Percentiles rank a stretch among this genome's conserved stretches.
Conservation (phyloP, 2,888 invertebrate species). For the Heliconius charithonia region DNA sequence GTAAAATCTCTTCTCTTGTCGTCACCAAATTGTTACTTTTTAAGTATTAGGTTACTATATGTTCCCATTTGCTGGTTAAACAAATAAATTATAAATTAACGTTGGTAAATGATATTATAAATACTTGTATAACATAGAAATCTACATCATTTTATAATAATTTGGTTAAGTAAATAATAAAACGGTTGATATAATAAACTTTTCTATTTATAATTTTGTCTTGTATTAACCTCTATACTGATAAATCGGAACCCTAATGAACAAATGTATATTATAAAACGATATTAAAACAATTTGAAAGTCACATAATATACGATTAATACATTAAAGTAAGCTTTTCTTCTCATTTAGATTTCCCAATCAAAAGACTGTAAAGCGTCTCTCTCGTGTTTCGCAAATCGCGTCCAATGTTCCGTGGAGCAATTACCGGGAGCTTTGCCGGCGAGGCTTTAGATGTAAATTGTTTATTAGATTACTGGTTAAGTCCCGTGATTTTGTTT, state of each 20-base stretch:
- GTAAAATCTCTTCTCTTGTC: too few species aligned
- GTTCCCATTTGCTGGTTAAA: too few species aligned
- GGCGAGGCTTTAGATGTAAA: not conserved
- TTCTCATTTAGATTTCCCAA: conserved; percentile 18
- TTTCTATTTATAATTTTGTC: too few species aligned
- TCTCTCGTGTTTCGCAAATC: conserved; percentile 18
- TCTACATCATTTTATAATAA: too few species aligned
- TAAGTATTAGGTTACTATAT: too few species aligned
- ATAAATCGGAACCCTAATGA: not conserved
- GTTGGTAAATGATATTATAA: too few species aligned
- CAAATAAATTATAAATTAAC: too few species aligned
- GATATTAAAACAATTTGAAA: not conserved
- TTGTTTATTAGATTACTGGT: conserved; percentile 12
- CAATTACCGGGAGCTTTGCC: conserved; percentile 21
- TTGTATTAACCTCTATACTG: too few species aligned
- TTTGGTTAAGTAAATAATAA: too few species aligned
- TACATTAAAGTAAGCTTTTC: conserved; percentile 7
- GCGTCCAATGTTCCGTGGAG: conserved; percentile 20
- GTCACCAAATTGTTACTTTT: too few species aligned
- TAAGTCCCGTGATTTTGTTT: not conserved
- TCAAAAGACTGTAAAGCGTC: conserved; percentile 21
- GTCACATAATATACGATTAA: not conserved
- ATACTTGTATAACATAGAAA: too few species aligned
- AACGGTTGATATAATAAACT: too few species aligned
- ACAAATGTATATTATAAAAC: not conserved